phyloP scores from a whole-genome alignment of 2,797 vertebrate genomes.

The Carcharodon carcharias region DNA sequence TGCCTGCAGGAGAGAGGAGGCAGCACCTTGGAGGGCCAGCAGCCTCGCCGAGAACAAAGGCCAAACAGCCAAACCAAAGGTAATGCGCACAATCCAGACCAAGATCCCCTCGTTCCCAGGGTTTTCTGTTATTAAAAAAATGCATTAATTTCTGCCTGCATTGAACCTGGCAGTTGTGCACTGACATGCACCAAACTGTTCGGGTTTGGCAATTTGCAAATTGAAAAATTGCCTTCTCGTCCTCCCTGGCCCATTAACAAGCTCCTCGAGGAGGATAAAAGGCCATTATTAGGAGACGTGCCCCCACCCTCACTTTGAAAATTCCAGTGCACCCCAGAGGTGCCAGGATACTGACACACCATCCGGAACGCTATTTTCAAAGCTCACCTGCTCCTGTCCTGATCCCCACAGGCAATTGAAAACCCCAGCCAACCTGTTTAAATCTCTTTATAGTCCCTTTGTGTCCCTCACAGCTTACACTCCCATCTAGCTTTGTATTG shows the following conservation, averaged over 20 bases:
- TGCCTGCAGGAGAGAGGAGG: neutral
- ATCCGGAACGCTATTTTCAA: too few species aligned
- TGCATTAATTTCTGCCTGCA: neutral
- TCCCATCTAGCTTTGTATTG: neutral
- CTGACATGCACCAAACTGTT: neutral
- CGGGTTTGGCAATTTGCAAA: neutral
- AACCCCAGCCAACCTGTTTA: neutral
- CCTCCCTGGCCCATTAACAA: neutral
- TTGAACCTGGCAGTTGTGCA: neutral
- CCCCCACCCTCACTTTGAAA: neutral
- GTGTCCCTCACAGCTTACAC: neutral
- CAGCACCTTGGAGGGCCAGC: too few species aligned
- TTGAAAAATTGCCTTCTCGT: neutral
- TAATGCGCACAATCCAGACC: neutral
- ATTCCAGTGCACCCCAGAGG: neutral
- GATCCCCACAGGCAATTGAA: neutral
- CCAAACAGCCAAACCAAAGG: neutral
- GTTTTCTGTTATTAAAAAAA: too few species aligned
- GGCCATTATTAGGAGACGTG: neutral
- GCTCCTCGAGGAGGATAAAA: neutral
- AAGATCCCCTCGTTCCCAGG: neutral
- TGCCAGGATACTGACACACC: too few species aligned
- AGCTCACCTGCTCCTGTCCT: neutral
- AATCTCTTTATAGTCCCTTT: neutral
- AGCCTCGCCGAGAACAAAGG: too few species aligned